Evolutionary conservation across 2,797 vertebrate species (phyloP), one percentile per base, ranked within the genome.

Genomic region (Helarctos malayanus): DNA sequence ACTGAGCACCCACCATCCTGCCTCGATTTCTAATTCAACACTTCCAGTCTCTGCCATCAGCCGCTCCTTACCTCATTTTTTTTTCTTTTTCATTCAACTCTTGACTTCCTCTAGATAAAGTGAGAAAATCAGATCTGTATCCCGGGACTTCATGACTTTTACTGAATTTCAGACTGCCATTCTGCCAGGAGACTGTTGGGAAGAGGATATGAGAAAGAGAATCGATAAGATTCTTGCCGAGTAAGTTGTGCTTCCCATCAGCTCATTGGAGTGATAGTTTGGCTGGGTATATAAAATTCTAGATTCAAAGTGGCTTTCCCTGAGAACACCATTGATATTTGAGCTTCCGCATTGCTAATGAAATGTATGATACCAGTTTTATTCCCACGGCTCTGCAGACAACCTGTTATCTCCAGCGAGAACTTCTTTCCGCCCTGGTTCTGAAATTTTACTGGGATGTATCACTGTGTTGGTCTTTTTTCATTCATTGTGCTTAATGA

Each of bases 221-320:
- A 59, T 49, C n/a, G 19, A 5, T 29, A 54, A 41, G 19, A 18
- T 25, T 93, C 38, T 68, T 47, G 2, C 12, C 45, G 73, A 29
- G 18, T n/a, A 49, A 57, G 29, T 23, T 23, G 5, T 63, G 35
- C 29, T 80, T 84, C 71, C 45, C 7, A 25, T 49, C 47, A 19
- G 15, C 7, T 32, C 35, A 9, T 8, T 23, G n/a, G 19, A 45
- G 14, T 19, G 86, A 57, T 54, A 95, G 83, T 96, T 97, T 89
- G 49, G 87, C 92, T 97, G 88, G 94, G 88, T 90, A 96, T 96
- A 78, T 45, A 85, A 91, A 76, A 80, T 47, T 35, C 25, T 23
- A 81, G 59, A 71, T 78, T 95, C 61, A 54, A 75, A 68, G 41
- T 9, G 7, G 7, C 14, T 73, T 80, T 59, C 83, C 35, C 7